Conservation (phyloP, 30 jellyfish, hydroid and myxozoan genomes). For the Pseudorhiza aurosa region DNA sequence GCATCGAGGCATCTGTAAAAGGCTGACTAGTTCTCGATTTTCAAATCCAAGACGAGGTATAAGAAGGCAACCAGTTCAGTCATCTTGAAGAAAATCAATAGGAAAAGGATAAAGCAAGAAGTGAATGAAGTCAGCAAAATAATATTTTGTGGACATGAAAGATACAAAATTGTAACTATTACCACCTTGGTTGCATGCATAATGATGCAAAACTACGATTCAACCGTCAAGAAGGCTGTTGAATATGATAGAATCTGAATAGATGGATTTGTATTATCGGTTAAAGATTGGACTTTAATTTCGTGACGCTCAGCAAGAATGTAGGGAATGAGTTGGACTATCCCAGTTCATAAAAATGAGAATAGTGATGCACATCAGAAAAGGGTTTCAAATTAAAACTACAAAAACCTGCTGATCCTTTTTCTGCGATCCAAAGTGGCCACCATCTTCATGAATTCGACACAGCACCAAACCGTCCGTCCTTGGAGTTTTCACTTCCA, state of each 20-base stretch:
- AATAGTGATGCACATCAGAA: not conserved
- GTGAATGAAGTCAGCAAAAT: not conserved
- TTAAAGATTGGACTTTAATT: no score
- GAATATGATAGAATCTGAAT: no score
- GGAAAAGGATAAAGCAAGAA: not conserved
- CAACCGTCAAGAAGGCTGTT: no score
- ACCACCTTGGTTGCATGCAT: no score
- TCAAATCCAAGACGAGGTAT: slow-evolving; percentile 23
- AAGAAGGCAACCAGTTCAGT: slow-evolving; percentile 47
- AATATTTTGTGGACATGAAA: no score
- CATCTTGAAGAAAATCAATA: slow-evolving; percentile 4
- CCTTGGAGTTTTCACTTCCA: not conserved
- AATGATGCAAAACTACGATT: no score
- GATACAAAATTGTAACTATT: no score
- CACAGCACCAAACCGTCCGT: slow-evolving; percentile 7
- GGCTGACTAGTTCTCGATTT: not conserved
- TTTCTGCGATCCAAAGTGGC: slow-evolving; percentile 35
- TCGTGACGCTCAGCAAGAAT: no score
- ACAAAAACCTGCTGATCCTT: not conserved
- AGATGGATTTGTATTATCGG: no score
- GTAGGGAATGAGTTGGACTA: no score
- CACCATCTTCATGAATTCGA: slow-evolving; percentile 50
- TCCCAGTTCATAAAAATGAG: not conserved
- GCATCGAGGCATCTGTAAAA: no score
- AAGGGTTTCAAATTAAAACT: no score